A percentile compares a stretch with the other conserved stretches of the same genome.
Evolutionary conservation across 1,140 invertebrate genomes (phyloP).

Genomic region (Parasteatoda tepidariorum): DNA sequence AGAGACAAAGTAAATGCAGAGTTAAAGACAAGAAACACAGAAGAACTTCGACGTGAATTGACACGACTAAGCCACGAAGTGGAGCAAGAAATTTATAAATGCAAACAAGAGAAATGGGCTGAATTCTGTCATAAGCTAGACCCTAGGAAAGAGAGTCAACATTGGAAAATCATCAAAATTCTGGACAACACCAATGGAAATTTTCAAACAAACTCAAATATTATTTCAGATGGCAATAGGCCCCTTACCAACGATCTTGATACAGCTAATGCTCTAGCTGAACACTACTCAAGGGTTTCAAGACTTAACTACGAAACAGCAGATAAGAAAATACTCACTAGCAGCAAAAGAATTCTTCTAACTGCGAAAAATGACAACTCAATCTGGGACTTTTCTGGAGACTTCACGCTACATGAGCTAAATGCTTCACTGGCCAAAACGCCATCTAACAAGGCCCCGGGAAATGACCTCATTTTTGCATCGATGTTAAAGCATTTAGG

Average conservation of each 20-base stretch:
- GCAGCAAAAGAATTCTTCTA: not conserved
- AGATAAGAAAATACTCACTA: no score
- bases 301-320: no score
- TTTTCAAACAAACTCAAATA: not conserved
- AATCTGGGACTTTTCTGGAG: not conserved
- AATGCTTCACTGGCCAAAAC: not conserved
- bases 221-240: not conserved
- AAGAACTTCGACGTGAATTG: not conserved
- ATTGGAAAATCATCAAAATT: slow-evolving; percentile 5
- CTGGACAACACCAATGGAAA: not conserved
- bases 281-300: not conserved
- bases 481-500: not conserved
- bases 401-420: not conserved
- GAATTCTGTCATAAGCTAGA: not conserved
- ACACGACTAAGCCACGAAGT: not conserved
- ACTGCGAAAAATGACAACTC: not conserved
- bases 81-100: not conserved
- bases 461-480: not conserved
- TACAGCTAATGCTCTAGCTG: not conserved
- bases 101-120: not conserved
- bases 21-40: not conserved
- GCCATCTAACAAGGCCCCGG: not conserved
- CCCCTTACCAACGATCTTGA: not conserved
- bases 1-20: not conserved
- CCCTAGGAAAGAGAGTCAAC: not conserved